These are phyloP conservation scores for Allacma fusca DNA, from an alignment of 2,888 invertebrate genomes.

Conservation along the genomic window DNA sequence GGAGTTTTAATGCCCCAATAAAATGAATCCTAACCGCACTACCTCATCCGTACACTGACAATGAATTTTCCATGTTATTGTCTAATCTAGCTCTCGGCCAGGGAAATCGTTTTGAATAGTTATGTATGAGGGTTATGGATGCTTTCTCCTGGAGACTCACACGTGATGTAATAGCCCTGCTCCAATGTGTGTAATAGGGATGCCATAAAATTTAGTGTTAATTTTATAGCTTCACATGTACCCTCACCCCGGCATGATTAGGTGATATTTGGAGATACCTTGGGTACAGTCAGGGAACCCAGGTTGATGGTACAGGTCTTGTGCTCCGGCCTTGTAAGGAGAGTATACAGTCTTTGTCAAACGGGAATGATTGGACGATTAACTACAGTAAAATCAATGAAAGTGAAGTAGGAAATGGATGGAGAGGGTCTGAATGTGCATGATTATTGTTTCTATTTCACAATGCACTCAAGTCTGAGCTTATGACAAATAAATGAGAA, in stretches of 20 bases:
- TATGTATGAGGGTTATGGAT: too few relatives aligned
- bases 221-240: background rate
- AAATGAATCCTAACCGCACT: background rate
- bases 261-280: background rate
- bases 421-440: background rate
- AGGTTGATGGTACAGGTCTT: too few relatives aligned
- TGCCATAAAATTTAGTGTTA: constrained; percentile 11
- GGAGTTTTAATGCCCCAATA: background rate
- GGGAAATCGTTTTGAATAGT: too few relatives aligned
- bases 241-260: background rate
- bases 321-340: too few relatives aligned
- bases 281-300: too few relatives aligned
- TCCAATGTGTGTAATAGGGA: background rate
- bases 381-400: background rate
- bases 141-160: too few relatives aligned
- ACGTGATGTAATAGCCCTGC: too few relatives aligned
- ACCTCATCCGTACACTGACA: background rate
- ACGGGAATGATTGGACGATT: background rate
- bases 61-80: background rate
- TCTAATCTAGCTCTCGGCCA: too few relatives aligned
- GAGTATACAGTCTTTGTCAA: too few relatives aligned
- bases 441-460: background rate
- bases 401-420: background rate
- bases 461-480: too few relatives aligned
- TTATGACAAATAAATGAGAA: too few relatives aligned